These are phyloP conservation scores for Saccostrea echinata DNA, from an alignment of 1,140 invertebrate genomes.

Conservation along the genomic window DNA sequence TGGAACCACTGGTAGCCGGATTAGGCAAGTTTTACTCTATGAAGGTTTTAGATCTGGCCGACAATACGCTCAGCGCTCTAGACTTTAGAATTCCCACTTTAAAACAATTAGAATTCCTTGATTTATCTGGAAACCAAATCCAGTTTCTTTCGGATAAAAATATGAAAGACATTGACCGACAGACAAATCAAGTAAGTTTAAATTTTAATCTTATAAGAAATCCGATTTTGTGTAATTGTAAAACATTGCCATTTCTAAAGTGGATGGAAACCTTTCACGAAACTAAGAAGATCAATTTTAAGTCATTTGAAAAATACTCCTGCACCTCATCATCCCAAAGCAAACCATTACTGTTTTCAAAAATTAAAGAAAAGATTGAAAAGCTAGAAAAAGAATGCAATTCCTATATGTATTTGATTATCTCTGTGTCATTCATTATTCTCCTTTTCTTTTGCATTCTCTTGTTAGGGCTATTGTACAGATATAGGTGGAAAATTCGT, in stretches of 20 bases:
- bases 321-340: not conserved
- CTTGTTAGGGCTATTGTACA: constrained; percentile 20
- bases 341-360: not conserved
- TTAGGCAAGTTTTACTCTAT: too few relatives aligned
- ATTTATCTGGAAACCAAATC: constrained; percentile 52
- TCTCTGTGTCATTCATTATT: not conserved
- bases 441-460: constrained; percentile 33
- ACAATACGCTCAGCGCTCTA: constrained; percentile 23
- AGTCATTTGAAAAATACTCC: not conserved
- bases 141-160: not conserved
- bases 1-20: too few relatives aligned
- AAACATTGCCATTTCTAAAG: constrained; percentile 32
- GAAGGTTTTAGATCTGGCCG: not conserved
- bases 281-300: not conserved
- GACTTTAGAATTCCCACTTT: constrained; percentile 48
- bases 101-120: constrained; percentile 48
- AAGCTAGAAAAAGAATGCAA: too few relatives aligned
- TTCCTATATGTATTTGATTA: not conserved
- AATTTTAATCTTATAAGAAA: constrained; percentile 2
- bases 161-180: not conserved
- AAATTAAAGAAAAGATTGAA: too few relatives aligned
- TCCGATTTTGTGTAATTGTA: constrained; percentile 33
- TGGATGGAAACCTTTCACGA: constrained; percentile 13
- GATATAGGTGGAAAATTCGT: constrained; percentile 52
- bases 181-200: not conserved